Conservation (phyloP, 92 coral and sea anemone species). For the Palythoa grandiflora region DNA sequence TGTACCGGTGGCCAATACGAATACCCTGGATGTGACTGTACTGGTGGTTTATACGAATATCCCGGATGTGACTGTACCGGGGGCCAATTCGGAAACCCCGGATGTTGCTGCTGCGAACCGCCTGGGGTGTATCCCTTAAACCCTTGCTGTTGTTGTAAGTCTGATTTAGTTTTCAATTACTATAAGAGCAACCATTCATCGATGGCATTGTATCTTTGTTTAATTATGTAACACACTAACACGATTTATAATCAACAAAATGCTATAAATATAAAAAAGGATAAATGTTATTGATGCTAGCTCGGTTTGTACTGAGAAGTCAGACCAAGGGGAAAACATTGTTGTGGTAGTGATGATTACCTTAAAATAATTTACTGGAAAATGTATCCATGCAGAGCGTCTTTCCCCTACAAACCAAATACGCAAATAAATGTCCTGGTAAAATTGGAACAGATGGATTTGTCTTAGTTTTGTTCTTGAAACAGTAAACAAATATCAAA, state of each 20-base stretch:
- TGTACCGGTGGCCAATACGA: background rate
- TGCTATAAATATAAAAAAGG: too few relatives aligned
- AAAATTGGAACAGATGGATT: background rate
- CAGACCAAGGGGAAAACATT: background rate
- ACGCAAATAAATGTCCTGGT: background rate
- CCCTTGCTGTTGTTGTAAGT: slow-evolving; percentile 46
- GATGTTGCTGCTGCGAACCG: slow-evolving; percentile 14
- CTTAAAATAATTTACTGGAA: background rate
- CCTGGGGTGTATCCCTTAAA: slow-evolving; percentile 19
- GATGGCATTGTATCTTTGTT: background rate
- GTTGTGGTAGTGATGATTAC: background rate
- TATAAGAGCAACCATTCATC: background rate
- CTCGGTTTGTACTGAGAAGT: too few relatives aligned
- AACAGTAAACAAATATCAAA: too few relatives aligned
- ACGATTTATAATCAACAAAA: background rate
- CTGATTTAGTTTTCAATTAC: background rate
- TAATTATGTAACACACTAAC: background rate
- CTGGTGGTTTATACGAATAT: background rate
- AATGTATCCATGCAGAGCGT: background rate
- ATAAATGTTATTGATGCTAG: too few relatives aligned
- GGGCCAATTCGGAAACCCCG: slow-evolving; percentile 8
- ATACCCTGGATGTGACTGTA: slow-evolving; percentile 34
- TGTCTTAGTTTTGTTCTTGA: too few relatives aligned
- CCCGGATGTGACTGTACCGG: slow-evolving; percentile 28
- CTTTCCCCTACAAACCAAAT: background rate